Percentiles rank a stretch among this genome's conserved stretches.
Conservation (phyloP, 1,140 invertebrate genomes). For the Lordiphosa stackelbergi region DNA sequence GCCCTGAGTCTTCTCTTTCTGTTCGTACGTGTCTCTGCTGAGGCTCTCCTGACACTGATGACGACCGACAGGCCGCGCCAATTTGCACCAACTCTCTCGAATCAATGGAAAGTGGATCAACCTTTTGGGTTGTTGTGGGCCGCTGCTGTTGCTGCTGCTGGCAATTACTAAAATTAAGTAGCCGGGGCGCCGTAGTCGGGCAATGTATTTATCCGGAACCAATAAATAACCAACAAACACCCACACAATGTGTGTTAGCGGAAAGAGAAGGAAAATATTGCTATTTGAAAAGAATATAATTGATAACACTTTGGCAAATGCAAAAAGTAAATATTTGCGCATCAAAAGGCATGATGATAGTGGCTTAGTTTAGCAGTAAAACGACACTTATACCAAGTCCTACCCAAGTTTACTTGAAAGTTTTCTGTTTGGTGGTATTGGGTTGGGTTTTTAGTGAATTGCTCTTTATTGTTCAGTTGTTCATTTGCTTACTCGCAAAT, state of each 20-base stretch:
- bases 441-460: no score
- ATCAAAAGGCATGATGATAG: no score
- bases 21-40: slow-evolving; percentile 4
- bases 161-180: slow-evolving; percentile 56
- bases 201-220: slow-evolving; percentile 53
- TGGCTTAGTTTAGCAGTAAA: no score
- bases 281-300: no score
- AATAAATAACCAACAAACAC: slow-evolving; percentile 46
- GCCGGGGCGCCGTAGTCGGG: slow-evolving; percentile 24
- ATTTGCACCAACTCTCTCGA: slow-evolving; percentile 5
- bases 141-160: neutral
- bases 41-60: slow-evolving; percentile 45
- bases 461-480: no score
- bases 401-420: no score
- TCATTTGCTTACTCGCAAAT: no score
- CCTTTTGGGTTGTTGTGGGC: slow-evolving; percentile 20
- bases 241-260: slow-evolving; percentile 3
- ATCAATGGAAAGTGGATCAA: slow-evolving; percentile 38
- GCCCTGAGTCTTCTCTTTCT: slow-evolving; percentile 14
- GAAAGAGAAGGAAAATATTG: no score
- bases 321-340: no score
- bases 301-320: no score
- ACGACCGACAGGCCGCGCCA: slow-evolving; percentile 20
- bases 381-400: no score
- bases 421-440: no score